Evolutionary conservation across 2,888 invertebrate species (phyloP).

Genomic region (Brassicogethes aeneus): DNA sequence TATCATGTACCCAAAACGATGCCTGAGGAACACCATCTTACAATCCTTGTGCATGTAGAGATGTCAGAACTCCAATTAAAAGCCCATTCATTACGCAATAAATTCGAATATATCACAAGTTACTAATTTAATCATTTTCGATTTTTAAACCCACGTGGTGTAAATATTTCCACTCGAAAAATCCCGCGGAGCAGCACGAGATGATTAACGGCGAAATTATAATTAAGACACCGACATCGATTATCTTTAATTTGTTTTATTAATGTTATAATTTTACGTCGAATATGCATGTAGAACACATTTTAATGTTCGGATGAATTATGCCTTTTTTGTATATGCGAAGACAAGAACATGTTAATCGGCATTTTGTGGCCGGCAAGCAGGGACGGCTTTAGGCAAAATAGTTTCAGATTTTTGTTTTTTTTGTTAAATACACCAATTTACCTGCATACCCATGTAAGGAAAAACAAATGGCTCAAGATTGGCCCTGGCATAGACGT

Average conservation of each 20-base stretch:
- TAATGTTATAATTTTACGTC: conserved; percentile 24
- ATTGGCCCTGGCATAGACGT: too few relatives aligned
- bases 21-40: too few relatives aligned
- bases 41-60: too few relatives aligned
- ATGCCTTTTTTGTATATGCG: conserved; percentile 19
- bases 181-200: neutral
- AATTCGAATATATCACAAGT: neutral
- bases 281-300: conserved; percentile 22
- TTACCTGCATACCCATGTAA: too few relatives aligned
- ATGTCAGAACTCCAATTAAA: too few relatives aligned
- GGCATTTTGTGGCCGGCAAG: conserved; percentile 28
- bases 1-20: too few relatives aligned
- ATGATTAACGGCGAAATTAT: neutral
- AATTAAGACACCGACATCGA: neutral
- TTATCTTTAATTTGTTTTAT: conserved; percentile 18
- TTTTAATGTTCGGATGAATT: conserved; percentile 16
- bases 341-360: conserved; percentile 34
- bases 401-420: too few relatives aligned
- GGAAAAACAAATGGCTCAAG: too few relatives aligned
- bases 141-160: conserved; percentile 1
- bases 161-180: neutral
- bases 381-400: too few relatives aligned
- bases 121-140: neutral
- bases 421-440: too few relatives aligned
- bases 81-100: too few relatives aligned